phyloP scores from a whole-genome alignment of 2,888 invertebrate genomes.

The Eupithecia dodoneata region DNA sequence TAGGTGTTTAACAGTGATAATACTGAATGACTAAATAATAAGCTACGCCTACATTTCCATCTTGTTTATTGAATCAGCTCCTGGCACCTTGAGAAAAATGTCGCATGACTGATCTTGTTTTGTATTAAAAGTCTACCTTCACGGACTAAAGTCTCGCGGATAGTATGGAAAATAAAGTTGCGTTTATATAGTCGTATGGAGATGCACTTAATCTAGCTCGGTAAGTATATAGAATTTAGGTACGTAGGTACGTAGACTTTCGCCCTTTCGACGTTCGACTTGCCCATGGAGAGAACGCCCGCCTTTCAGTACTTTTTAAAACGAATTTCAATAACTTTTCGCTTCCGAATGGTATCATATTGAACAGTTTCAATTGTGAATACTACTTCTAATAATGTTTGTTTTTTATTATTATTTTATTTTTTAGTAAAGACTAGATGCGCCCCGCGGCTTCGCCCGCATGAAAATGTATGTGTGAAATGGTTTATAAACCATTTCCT shows the following conservation, averaged over 20 bases:
- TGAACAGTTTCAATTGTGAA: no score
- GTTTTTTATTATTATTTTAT: no score
- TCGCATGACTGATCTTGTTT: not conserved
- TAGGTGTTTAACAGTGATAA: conserved; percentile 24
- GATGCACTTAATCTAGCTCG: not conserved
- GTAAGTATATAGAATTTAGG: not conserved
- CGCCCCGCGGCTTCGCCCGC: no score
- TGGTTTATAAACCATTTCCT: no score
- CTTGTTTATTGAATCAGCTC: conserved; percentile 23
- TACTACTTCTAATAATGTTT: no score
- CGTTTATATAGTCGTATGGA: not conserved
- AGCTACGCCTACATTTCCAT: conserved; percentile 35
- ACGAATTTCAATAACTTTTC: no score
- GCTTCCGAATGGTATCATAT: no score
- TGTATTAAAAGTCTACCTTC: conserved; percentile 1
- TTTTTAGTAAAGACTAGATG: no score
- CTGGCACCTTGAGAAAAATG: conserved; percentile 7
- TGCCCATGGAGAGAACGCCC: no score
- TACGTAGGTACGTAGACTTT: not conserved
- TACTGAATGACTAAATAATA: conserved; percentile 35
- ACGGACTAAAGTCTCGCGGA: not conserved
- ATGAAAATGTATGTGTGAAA: no score
- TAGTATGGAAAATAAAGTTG: not conserved
- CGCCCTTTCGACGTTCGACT: not conserved
- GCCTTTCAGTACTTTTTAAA: no score